Base-by-base conservation (phyloP, 2,797 vertebrate genomes). In the Bufotes viridis region DNA sequence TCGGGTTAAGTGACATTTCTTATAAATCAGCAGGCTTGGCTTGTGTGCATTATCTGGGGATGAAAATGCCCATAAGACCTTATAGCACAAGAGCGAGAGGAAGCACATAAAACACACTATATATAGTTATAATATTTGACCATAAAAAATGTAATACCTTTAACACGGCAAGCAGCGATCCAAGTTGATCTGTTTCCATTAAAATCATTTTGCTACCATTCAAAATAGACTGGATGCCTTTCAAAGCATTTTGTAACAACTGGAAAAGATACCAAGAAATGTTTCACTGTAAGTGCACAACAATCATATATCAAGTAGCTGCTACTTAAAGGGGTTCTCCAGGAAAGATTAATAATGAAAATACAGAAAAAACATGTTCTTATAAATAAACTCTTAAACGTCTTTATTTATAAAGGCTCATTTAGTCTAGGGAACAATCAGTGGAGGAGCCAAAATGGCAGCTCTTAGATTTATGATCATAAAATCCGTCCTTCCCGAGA, bases 151-250 rank as follows among this genome's bases (percentile, higher is more conserved):
- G 17, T 57, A 78, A 90, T 90, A 99, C 98, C 97, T 99, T 99
- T 17, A 99, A 91, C 4, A 96, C 95, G 61, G 98, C 98, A 81
- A 99, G 94, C 49, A 98, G 94, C 58, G 96, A 95, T 29, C 98
- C 97, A 29, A 97, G 95, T 81, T 97, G 96, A 85, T 99, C 97
- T 0, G 93, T 94, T 1, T 95, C 95, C 11, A 94, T 92, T 65
- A 97, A 93, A 78, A 96, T 98, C 96, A 97, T 98, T 92, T 97
- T 99, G 17, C 96, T 97, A 13, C 96, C 95, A 0, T 97, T 98
- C n/a, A 99, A 94, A 90, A 97, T 97, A 0, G 93, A 97, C 90
- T 99, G 98, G 86, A 98, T 93, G 17, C 98, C 98, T 92, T 97
- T 99, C 90, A 99, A 92, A 2, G 98, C 96, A 80, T 95, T 97